Conservation (phyloP, 2,113 vertebrate species). For the Peromyscus leucopus region DNA sequence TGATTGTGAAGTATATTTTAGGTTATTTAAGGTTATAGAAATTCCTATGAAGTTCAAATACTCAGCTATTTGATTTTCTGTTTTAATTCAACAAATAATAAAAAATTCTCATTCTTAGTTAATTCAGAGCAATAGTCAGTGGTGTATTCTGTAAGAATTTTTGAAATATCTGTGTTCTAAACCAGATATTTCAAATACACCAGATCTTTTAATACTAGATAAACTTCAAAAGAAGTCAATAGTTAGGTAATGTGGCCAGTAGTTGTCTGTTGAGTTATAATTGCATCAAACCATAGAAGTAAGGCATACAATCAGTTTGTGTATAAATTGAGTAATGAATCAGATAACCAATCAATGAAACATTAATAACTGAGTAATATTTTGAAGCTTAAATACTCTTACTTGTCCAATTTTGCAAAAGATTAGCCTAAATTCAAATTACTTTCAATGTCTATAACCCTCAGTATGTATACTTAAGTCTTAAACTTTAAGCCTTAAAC, state of each 20-base stretch:
- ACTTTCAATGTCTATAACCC: not conserved
- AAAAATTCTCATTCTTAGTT: not conserved
- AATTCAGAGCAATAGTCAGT: not conserved
- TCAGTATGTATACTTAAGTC: not conserved
- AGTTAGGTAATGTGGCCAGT: not conserved
- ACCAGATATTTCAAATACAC: not conserved
- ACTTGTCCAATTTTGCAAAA: not conserved
- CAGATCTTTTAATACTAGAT: not conserved
- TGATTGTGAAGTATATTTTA: too few relatives aligned
- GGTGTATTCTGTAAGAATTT: not conserved
- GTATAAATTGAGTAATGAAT: conserved; percentile 3
- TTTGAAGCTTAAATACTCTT: not conserved
- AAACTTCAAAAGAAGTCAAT: not conserved
- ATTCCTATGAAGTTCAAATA: too few relatives aligned
- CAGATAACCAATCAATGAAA: not conserved
- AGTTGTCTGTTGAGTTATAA: not conserved
- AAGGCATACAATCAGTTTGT: not conserved
- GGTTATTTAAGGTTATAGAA: too few relatives aligned
- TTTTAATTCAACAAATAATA: too few relatives aligned
- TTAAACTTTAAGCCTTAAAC: not conserved
- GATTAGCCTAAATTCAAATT: not conserved
- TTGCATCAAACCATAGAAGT: not conserved
- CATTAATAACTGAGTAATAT: not conserved
- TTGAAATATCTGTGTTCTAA: not conserved
- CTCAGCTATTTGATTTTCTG: too few relatives aligned